Base-by-base conservation (phyloP, 2,113 vertebrate species). In the Ploceus nigricollis region DNA sequence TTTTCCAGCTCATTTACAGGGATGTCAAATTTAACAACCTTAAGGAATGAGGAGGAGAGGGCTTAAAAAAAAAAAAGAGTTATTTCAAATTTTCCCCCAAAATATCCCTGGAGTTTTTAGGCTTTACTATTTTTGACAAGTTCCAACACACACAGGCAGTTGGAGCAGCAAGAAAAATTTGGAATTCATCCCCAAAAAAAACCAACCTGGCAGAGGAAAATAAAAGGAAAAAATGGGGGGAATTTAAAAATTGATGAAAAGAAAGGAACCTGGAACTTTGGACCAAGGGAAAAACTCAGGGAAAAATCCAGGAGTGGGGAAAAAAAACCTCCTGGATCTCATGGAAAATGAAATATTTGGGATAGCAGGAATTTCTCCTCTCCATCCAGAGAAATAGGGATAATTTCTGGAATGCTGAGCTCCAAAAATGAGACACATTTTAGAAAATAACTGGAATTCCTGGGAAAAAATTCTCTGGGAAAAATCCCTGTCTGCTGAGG, bases 1-100 rank as follows among this genome's bases (percentile, higher is more conserved):
- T 96, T 86, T 89, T 93, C 82, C 82, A 97, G 87, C 80, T 96
- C 96, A 48, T 93, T 95, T 82, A 68, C 83, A 87, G 91, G 95
- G 69, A 96, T 69, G 72, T 97, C 96, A 87, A 89, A 39, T 87
- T 94, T 94, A 73, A 97, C 31, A 4, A 92, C 63, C 81, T 94
- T 83, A 69, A 93, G 54, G 82, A 93, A 96, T 85, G 71, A 92
- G 58, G 30, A 68, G 85, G 47, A 56, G 42, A 42, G 23, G 6
- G 27, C 3, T 66, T 18, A n/a, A 69, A 65, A 72, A 10, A 39
- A 12, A 61, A 50, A 61, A 68, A 69, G 39, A 91, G 70, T 9
- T 89, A 82, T 89, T 94, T 92, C 50, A 13, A 45, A 12, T 71
- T 89, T 70, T 11, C 3, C 33, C n/a, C 40, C 31, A 20, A 76